phyloP scores from a whole-genome alignment of 2,113 vertebrate species.

The Cynocephalus volans region DNA sequence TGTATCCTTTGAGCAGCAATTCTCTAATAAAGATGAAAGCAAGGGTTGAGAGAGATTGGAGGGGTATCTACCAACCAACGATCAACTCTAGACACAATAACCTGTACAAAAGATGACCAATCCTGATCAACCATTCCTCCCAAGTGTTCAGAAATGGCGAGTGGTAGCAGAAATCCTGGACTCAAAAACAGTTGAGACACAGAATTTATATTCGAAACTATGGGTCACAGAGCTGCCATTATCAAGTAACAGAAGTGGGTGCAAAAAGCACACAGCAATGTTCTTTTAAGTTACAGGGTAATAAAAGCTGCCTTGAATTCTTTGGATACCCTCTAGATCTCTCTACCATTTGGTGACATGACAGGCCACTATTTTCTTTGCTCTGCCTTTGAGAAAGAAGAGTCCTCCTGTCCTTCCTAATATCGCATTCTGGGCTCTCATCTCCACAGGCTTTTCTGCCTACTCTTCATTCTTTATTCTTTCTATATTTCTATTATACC shows the following conservation, averaged over 20 bases:
- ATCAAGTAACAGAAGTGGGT: neutral
- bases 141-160: neutral
- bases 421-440: neutral
- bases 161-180: neutral
- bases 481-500: neutral
- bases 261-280: neutral
- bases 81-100: neutral
- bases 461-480: neutral
- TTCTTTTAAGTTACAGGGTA: neutral
- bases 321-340: neutral
- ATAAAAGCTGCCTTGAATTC: neutral
- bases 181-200: neutral
- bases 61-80: neutral
- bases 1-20: neutral
- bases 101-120: neutral
- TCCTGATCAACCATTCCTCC: too few relatives aligned
- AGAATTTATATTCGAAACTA: neutral
- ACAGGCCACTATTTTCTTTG: neutral
- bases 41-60: neutral
- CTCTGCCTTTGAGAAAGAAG: neutral
- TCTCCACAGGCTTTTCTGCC: neutral
- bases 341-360: neutral
- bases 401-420: neutral
- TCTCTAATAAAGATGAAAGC: neutral
- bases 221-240: neutral